phyloP scores from a whole-genome alignment of 2,113 vertebrate species.

The Pseudorhombus dupliciocellatus region DNA sequence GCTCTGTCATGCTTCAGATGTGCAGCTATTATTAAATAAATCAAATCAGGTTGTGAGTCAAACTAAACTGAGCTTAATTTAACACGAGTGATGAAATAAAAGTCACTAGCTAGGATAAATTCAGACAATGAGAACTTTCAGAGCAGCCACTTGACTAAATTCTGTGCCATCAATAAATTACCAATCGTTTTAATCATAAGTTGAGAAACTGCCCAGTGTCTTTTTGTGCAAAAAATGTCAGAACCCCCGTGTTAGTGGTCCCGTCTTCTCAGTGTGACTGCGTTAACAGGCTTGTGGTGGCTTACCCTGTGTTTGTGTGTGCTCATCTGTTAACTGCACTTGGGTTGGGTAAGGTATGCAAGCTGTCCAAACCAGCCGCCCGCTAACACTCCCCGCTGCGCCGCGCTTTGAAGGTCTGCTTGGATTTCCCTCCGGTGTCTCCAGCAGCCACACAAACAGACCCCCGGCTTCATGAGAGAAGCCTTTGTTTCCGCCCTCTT shows the following conservation, averaged over 20 bases:
- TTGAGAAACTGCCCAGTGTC: too few relatives aligned
- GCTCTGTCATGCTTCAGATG: neutral
- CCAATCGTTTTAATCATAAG: too few relatives aligned
- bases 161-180: neutral
- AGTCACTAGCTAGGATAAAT: neutral
- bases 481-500: constrained; percentile 55
- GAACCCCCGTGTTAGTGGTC: neutral
- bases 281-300: constrained; percentile 1
- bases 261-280: neutral
- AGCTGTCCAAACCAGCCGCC: constrained; percentile 71
- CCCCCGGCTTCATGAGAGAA: constrained; percentile 54
- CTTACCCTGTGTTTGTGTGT: constrained; percentile 40
- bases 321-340: constrained; percentile 28
- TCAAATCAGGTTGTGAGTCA: neutral
- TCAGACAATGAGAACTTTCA: neutral
- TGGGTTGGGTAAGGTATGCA: constrained; percentile 57
- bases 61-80: neutral
- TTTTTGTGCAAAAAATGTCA: neutral
- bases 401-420: constrained; percentile 71
- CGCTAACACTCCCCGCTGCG: constrained; percentile 64
- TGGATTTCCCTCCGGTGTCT: constrained; percentile 71
- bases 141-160: neutral
- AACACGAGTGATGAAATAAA: neutral
- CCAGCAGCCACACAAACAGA: constrained; percentile 61
- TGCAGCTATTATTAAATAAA: neutral